Conservation (phyloP, 2,888 invertebrate genomes). For the Cyclophora punctaria region DNA sequence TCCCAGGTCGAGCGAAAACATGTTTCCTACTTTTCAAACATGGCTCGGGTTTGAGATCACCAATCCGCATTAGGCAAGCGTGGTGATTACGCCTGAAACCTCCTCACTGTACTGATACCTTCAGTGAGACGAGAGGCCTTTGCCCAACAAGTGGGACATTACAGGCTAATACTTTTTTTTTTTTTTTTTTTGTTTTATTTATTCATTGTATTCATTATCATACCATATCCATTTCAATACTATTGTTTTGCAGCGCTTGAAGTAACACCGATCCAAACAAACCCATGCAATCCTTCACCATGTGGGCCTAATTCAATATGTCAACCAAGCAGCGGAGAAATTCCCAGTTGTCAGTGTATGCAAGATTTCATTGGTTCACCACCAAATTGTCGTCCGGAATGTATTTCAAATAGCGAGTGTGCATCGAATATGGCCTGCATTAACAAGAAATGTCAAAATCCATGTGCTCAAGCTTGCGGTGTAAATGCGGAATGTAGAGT, state of each 20-base stretch:
- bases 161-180: background rate
- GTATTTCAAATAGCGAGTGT: slow-evolving; percentile 83
- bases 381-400: slow-evolving; percentile 83
- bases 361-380: slow-evolving; percentile 80
- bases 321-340: slow-evolving; percentile 66
- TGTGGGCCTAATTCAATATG: slow-evolving; percentile 84
- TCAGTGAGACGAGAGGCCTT: no score
- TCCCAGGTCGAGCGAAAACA: no score
- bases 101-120: no score
- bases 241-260: no score
- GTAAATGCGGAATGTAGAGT: slow-evolving; percentile 83
- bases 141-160: no score
- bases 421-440: slow-evolving; percentile 80
- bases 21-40: no score
- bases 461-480: slow-evolving; percentile 84
- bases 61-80: no score
- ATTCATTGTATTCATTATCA: no score
- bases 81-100: no score
- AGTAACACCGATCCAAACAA: slow-evolving; percentile 14
- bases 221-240: no score
- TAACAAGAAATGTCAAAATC: slow-evolving; percentile 84
- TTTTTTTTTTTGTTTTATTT: no score
- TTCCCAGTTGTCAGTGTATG: slow-evolving; percentile 82
- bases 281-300: slow-evolving; percentile 84
- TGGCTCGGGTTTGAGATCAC: no score